Evolutionary conservation across 2,113 vertebrate species (phyloP).

Genomic region (Oncorhynchus mykiss): DNA sequence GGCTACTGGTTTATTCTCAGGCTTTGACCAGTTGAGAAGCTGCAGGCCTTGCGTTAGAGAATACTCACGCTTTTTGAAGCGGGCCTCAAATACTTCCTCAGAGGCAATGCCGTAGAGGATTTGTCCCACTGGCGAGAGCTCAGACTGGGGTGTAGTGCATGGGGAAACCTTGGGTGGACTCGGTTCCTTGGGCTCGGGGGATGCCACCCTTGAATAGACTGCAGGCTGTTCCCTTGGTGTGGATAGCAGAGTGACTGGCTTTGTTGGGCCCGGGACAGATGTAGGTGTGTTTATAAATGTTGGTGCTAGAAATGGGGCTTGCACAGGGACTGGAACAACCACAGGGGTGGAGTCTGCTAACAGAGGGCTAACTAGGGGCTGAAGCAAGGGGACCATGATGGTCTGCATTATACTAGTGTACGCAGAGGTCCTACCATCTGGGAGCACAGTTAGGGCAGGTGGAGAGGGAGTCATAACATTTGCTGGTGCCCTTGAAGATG

Average conservation of each 20-base stretch:
- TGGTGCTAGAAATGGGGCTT: constrained; percentile 4
- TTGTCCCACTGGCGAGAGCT: constrained; percentile 36
- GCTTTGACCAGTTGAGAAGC: constrained; percentile 85
- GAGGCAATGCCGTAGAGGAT: constrained; percentile 86
- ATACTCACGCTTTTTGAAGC: constrained; percentile 91
- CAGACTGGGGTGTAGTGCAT: constrained; percentile 49
- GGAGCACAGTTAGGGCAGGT: constrained; percentile 65
- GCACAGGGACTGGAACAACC: constrained; percentile 7
- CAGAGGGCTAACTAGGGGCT: constrained; percentile 35
- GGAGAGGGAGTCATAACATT: constrained; percentile 44
- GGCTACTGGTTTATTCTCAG: constrained; percentile 77
- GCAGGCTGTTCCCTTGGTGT: constrained; percentile 72
- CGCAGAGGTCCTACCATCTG: constrained; percentile 76
- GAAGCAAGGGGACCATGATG: constrained; percentile 73
- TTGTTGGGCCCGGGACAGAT: constrained; percentile 27
- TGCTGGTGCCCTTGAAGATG: constrained; percentile 37
- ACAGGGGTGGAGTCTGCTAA: constrained; percentile 32
- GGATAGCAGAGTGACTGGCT: constrained; percentile 30
- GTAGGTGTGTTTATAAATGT: neutral
- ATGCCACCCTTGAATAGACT: constrained; percentile 76
- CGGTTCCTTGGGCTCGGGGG: constrained; percentile 72
- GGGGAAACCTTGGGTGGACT: constrained; percentile 64
- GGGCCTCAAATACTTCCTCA: constrained; percentile 93
- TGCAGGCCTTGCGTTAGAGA: constrained; percentile 86
- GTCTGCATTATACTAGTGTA: constrained; percentile 92